These are phyloP conservation scores for Aplochiton taeniatus DNA, from an alignment of 2,797 vertebrate genomes.

Conservation along the genomic window DNA sequence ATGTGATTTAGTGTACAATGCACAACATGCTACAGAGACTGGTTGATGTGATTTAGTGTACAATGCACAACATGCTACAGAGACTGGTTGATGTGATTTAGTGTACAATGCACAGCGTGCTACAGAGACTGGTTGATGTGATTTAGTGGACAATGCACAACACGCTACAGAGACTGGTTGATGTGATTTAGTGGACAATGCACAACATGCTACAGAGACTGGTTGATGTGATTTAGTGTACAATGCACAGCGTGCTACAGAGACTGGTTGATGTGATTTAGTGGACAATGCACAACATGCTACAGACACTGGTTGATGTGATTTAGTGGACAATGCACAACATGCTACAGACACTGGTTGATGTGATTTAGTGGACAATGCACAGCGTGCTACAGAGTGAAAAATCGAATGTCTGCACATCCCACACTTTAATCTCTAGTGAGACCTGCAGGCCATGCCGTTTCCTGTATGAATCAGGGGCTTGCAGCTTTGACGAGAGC, in stretches of 20 bases:
- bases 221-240: too few species aligned
- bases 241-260: too few species aligned
- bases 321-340: background rate
- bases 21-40: slow-evolving; percentile 4
- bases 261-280: too few species aligned
- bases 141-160: slow-evolving; percentile 18
- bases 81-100: slow-evolving; percentile 27
- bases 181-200: too few species aligned
- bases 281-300: too few species aligned
- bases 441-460: slow-evolving; percentile 6
- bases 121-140: slow-evolving; percentile 14
- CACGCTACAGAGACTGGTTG: slow-evolving; percentile 3
- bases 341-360: background rate
- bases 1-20: too few species aligned
- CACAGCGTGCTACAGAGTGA: slow-evolving; percentile 13
- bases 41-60: slow-evolving; percentile 20
- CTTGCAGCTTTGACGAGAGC: background rate
- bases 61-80: background rate
- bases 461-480: slow-evolving; percentile 20
- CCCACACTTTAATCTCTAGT: slow-evolving; percentile 49
- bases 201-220: too few species aligned
- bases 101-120: background rate
- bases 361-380: slow-evolving; percentile 17
- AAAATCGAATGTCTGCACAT: slow-evolving; percentile 44
- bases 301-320: too few species aligned